These are phyloP conservation scores for Herpailurus yagouaroundi DNA, from an alignment of 2,113 vertebrate species.

Conservation along the genomic window DNA sequence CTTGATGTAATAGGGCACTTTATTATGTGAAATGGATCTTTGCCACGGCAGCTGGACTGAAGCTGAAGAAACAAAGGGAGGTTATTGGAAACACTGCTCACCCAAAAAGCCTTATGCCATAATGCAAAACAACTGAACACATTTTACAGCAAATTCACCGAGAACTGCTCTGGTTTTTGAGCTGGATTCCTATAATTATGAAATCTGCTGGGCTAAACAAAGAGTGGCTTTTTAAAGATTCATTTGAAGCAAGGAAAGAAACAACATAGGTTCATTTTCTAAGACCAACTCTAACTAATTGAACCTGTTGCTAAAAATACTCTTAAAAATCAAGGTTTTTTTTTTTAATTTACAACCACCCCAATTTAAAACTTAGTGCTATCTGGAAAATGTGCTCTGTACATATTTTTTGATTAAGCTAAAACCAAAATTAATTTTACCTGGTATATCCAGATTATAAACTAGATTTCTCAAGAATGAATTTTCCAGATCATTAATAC, in stretches of 20 bases:
- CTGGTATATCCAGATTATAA: background rate
- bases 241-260: conserved; percentile 62
- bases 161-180: conserved; percentile 45
- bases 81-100: conserved; percentile 55
- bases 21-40: conserved; percentile 94
- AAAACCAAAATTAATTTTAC: background rate
- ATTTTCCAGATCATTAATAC: conserved; percentile 7
- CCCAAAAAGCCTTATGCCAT: conserved; percentile 24
- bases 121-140: conserved; percentile 64
- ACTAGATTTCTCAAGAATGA: background rate
- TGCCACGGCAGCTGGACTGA: conserved; percentile 96
- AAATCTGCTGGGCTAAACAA: conserved; percentile 68
- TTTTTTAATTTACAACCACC: conserved; percentile 2
- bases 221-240: conserved; percentile 51
- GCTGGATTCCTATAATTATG: conserved; percentile 64
- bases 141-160: conserved; percentile 52
- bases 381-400: background rate
- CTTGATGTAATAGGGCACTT: conserved; percentile 98
- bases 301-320: background rate
- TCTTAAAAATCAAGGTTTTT: background rate
- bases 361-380: background rate
- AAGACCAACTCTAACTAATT: background rate
- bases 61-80: conserved; percentile 85
- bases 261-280: conserved; percentile 43
- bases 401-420: background rate